Percentiles rank a stretch among this genome's conserved stretches.
phyloP scores from a whole-genome alignment of 2,797 vertebrate genomes.

The Notoglanidium macrostoma region DNA sequence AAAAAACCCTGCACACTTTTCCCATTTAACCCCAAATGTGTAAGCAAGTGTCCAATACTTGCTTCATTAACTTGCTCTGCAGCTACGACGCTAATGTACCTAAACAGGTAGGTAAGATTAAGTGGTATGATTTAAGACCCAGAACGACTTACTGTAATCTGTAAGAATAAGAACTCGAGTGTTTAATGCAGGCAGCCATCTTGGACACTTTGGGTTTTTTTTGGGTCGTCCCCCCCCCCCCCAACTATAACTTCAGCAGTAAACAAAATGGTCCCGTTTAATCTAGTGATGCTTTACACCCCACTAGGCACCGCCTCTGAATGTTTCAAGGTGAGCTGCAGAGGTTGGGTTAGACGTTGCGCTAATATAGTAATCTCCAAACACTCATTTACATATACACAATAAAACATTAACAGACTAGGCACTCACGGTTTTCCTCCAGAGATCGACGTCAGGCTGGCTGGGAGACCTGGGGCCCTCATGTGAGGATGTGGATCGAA shows the following conservation, averaged over 20 bases:
- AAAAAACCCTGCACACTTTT: not conserved
- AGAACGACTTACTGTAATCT: not conserved
- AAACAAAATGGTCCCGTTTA: not conserved
- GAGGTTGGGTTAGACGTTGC: not conserved
- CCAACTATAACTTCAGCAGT: not conserved
- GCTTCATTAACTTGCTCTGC: not conserved
- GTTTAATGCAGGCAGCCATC: not conserved
- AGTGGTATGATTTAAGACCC: not conserved
- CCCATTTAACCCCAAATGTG: too few relatives aligned
- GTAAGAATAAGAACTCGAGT: not conserved
- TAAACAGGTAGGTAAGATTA: not conserved
- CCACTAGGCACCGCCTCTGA: not conserved
- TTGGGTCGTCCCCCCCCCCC: too few relatives aligned
- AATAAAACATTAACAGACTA: conserved; percentile 6
- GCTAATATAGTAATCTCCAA: not conserved
- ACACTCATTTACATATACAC: not conserved
- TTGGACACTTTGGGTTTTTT: not conserved
- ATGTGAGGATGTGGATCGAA: conserved; percentile 94
- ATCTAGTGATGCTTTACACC: not conserved
- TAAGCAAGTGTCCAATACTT: not conserved
- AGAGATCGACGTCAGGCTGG: conserved; percentile 89
- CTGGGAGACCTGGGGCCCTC: conserved; percentile 87
- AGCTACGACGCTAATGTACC: not conserved
- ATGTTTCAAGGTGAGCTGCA: not conserved
- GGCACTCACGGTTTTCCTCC: conserved; percentile 92